Evolutionary conservation across 2,888 invertebrate genomes (phyloP).

Genomic region (Drosophila paracracens): DNA sequence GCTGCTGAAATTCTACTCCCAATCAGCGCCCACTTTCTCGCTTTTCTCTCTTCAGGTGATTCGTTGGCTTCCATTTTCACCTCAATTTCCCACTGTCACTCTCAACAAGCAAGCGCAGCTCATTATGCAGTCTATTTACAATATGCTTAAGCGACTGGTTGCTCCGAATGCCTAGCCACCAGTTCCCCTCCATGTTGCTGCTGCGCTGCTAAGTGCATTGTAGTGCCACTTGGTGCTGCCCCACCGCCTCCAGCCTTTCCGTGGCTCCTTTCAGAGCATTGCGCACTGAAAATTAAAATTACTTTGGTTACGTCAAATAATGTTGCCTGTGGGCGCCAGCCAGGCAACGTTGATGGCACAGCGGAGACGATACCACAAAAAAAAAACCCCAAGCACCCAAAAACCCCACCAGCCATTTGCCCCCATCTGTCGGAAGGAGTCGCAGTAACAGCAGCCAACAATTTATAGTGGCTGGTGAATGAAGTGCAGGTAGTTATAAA

Average conservation of each 20-base stretch:
- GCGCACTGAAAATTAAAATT: conserved; percentile 75
- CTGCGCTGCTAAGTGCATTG: conserved; percentile 62
- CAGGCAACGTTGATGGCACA: conserved; percentile 49
- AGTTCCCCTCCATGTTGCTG: neutral
- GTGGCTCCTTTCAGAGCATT: conserved; percentile 51
- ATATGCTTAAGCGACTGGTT: conserved; percentile 73
- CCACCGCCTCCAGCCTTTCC: conserved; percentile 7
- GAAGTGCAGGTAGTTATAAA: conserved; percentile 75
- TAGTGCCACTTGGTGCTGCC: conserved; percentile 68
- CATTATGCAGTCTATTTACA: conserved; percentile 79
- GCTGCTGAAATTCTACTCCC: conserved; percentile 15
- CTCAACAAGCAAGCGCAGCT: conserved; percentile 71
- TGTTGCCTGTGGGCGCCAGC: conserved; percentile 71
- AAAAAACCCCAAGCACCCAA: conserved; percentile 7
- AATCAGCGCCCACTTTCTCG: neutral
- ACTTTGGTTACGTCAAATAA: conserved; percentile 79
- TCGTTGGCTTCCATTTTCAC: conserved; percentile 43
- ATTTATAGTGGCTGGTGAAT: conserved; percentile 71
- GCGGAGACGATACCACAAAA: conserved; percentile 9
- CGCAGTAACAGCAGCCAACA: conserved; percentile 51
- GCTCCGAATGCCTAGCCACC: conserved; percentile 3
- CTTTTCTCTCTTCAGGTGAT: conserved; percentile 1
- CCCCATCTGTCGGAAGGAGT: conserved; percentile 28
- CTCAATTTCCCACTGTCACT: conserved; percentile 72
- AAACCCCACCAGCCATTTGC: neutral